Evolutionary conservation across 2,797 vertebrate species (phyloP), one percentile per base, ranked within the genome.

Genomic region (Halcyon chelicuti): DNA sequence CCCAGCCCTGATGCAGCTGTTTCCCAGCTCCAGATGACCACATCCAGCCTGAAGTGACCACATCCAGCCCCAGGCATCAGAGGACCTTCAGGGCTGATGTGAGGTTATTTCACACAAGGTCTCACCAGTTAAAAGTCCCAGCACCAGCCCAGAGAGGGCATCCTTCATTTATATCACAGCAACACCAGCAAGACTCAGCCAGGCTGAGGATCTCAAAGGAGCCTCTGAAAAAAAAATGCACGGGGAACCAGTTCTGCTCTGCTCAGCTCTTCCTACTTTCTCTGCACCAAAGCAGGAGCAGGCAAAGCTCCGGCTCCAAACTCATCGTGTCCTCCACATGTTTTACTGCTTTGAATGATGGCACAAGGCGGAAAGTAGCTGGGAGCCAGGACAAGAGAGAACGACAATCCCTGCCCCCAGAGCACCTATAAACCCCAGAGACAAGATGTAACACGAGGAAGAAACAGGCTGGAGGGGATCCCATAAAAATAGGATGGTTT

Each of bases 401-500:
- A 87, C 4, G 0, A 11, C 89, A 40, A 70, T 63, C 84, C 89
- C 94, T 93, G 87, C 95, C 91, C 94, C 75, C 85, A 47, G 89
- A 94, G 68, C 20, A 2, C 85, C 35, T 55, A 40, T 4, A 40
- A 72, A 75, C 49, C 58, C 31, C 2, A 35, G 42, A 84, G 90
- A 88, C 94, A 96, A 96, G 96, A 93, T 35, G 71, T 13, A 81
- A 96, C 96, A 96, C 0, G 90, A 95, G 88, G 86, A 92, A 86
- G 94, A 95, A 96, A 37, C 86, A 74, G 86, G 93, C 96, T 66
- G 87, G 62, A 14, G 68, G 89, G 87, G 91, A 80, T 81, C 68
- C 94, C 90, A 88, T 86, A 90, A 97, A 96, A 90, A 28, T 35
- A 55, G 82, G 85, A 71, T 79, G 81, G 2, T 92, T 93, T 29